Evolutionary conservation across 2,888 invertebrate species (phyloP), one percentile per base, ranked within the genome.

Genomic region (Phymatocera aterrima): DNA sequence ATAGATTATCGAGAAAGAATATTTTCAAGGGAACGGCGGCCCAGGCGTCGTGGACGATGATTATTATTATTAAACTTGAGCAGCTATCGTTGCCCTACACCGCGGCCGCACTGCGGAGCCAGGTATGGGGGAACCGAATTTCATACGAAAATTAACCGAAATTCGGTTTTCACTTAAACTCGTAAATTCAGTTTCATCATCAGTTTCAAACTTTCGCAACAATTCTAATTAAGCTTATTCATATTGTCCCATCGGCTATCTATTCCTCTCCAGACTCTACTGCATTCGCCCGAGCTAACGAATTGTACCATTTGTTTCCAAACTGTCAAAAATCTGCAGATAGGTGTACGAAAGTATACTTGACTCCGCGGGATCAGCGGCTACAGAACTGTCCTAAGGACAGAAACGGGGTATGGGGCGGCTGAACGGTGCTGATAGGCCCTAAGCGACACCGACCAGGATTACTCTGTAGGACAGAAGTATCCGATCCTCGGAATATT

Each of bases 1-100:
- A 84, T 10, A 43, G 6, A 43, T 85, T 85, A 84, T 85, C 81
- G 83, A 80, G 79, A 78, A 51, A 72, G 70, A 51, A 72, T 51
- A 72, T 72, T 51, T 51, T 15, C 64, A 37, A 15, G 37, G n/a
- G n/a, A n/a, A n/a, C n/a, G n/a, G n/a, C n/a, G n/a, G n/a, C n/a
- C n/a, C n/a, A n/a, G n/a, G n/a, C n/a, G n/a, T n/a, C n/a, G n/a
- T n/a, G 10, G 24, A 10, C 21, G 64, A 57, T n/a, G 15, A 34
- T 21, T 34, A 64, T 64, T 2, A 21, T 64, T 64, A 64, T 64
- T 21, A 37, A 64, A 40, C 37, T 64, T 64, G 64, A 64, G 34
- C 18, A n/a, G 64, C 21, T 37, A 37, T 37, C n/a, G n/a, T n/a
- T n/a, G n/a, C n/a, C n/a, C n/a, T n/a, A n/a, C n/a, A n/a, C n/a